A percentile compares a stretch with the other conserved stretches of the same genome.
Conservation (phyloP, 2,888 invertebrate genomes). For the Deilephila elpenor region DNA sequence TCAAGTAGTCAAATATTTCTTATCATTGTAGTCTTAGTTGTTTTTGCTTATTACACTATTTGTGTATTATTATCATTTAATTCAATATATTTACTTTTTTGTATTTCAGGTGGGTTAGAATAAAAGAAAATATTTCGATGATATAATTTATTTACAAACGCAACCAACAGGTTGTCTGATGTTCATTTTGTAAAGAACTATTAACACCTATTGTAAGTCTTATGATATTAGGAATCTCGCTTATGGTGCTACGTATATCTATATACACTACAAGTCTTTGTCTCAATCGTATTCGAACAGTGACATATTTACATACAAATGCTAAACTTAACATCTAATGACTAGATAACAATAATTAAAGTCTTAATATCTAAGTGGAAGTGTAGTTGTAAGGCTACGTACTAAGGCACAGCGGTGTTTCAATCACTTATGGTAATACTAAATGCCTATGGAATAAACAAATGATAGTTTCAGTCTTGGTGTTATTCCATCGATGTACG, state of each 20-base stretch:
- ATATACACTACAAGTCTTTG: slow-evolving; percentile 78
- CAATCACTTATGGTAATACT: slow-evolving; percentile 70
- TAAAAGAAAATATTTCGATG: neutral
- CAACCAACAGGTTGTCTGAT: slow-evolving; percentile 54
- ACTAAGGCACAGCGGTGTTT: slow-evolving; percentile 79
- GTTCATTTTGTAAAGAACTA: slow-evolving; percentile 27
- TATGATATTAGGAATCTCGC: slow-evolving; percentile 81
- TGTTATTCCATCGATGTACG: slow-evolving; percentile 71
- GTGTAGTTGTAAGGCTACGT: slow-evolving; percentile 63
- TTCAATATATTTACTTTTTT: too few relatives aligned
- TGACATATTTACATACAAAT: slow-evolving; percentile 38
- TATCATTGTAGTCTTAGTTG: neutral
- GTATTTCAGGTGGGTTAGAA: neutral
- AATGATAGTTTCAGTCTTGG: slow-evolving; percentile 78
- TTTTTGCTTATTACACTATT: neutral
- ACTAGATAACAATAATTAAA: slow-evolving; percentile 79
- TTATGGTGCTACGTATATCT: slow-evolving; percentile 74
- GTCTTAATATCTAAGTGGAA: slow-evolving; percentile 64
- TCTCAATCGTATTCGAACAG: slow-evolving; percentile 55
- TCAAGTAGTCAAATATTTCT: too few relatives aligned
- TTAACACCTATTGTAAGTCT: slow-evolving; percentile 44
- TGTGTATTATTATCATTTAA: neutral
- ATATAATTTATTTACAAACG: slow-evolving; percentile 43
- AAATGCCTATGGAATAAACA: slow-evolving; percentile 78
- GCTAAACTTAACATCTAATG: slow-evolving; percentile 69